Conservation (phyloP, 2,888 invertebrate species). For the Urechis unicinctus region DNA sequence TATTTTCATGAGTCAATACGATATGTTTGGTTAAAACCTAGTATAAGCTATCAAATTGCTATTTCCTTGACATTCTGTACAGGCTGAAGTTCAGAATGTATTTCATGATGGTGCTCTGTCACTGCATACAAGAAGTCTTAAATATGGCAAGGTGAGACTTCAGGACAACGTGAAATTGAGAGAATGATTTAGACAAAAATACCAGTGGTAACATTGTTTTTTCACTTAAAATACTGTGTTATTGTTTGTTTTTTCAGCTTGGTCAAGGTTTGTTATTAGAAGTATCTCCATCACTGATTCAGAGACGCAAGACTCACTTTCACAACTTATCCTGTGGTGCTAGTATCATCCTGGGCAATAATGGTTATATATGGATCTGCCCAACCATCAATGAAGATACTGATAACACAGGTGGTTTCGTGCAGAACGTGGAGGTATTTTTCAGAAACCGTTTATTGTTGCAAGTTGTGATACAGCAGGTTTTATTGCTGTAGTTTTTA, state of each 20-base stretch:
- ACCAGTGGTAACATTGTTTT: no score
- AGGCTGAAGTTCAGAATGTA: constrained; percentile 86
- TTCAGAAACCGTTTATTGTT: no score
- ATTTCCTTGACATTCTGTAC: constrained; percentile 4
- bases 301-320: constrained; percentile 90
- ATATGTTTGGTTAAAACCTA: no score
- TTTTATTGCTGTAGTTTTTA: no score
- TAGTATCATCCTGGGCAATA: constrained; percentile 88
- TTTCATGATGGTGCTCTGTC: constrained; percentile 86
- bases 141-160: constrained; percentile 80
- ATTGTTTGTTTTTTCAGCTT: constrained; percentile 12
- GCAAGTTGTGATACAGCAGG: no score
- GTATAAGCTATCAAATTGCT: no score
- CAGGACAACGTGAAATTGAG: not conserved
- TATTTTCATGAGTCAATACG: no score
- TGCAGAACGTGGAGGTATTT: constrained; percentile 64
- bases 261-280: constrained; percentile 82
- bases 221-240: not conserved
- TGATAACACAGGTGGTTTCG: constrained; percentile 60
- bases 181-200: no score
- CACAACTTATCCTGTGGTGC: constrained; percentile 88
- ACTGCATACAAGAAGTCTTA: constrained; percentile 88
- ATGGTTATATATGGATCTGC: constrained; percentile 92
- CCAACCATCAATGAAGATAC: constrained; percentile 60
- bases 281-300: constrained; percentile 86